phyloP scores from a whole-genome alignment of 35 echinoderm and acorn worm species.

The Hemicentrotus pulcherrimus region DNA sequence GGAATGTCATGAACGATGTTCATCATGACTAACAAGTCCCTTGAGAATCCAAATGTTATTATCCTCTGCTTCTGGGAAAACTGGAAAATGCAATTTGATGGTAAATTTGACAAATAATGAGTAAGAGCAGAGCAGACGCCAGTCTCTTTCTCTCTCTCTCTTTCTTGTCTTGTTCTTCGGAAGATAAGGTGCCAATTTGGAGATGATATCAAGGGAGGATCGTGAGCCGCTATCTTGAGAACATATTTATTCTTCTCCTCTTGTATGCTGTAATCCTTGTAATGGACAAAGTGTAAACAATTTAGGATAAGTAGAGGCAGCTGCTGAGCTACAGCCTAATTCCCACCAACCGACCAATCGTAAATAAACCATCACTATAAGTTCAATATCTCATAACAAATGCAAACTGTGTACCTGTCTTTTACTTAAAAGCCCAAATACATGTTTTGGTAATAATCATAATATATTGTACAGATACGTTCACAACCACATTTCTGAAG shows the following conservation, averaged over 20 bases:
- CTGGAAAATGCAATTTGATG: background rate
- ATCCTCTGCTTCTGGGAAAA: background rate
- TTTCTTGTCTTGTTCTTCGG: background rate
- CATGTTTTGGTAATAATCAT: background rate
- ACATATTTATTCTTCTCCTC: conserved; percentile 4
- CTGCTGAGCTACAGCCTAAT: background rate
- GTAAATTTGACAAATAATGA: background rate
- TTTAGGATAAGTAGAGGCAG: background rate
- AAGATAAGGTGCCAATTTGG: background rate
- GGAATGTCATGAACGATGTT: no score
- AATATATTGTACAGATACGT: background rate
- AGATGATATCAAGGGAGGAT: background rate
- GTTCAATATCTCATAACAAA: background rate
- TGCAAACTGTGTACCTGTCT: background rate
- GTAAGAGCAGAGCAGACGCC: background rate
- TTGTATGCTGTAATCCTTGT: conserved; percentile 18
- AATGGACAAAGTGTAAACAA: conserved; percentile 13
- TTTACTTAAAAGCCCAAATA: background rate
- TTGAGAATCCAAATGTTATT: background rate
- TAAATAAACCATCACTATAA: background rate
- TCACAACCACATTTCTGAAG: no score
- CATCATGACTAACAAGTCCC: no score
- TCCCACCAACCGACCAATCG: background rate
- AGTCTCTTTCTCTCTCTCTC: background rate
- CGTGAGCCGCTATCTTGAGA: background rate